These are phyloP conservation scores for Leptinotarsa texana DNA, from an alignment of 1,140 invertebrate species.

Conservation along the genomic window DNA sequence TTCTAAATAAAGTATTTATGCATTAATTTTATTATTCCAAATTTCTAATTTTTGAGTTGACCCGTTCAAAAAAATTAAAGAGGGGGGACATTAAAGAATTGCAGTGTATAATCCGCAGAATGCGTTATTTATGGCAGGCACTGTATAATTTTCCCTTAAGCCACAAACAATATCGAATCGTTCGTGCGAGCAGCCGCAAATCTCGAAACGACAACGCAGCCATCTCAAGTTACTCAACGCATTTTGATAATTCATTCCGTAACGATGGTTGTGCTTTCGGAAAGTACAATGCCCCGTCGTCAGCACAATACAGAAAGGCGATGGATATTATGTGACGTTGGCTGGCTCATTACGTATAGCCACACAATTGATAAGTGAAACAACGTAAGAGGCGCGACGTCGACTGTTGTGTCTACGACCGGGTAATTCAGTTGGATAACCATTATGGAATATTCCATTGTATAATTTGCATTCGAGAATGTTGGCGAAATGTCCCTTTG, in stretches of 20 bases:
- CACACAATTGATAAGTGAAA: neutral
- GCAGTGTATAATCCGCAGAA: too few species aligned
- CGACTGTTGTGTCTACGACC: neutral
- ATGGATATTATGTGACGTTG: neutral
- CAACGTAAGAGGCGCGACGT: neutral
- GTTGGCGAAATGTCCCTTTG: too few species aligned
- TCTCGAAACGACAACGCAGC: neutral
- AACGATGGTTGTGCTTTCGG: neutral
- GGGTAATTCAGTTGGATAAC: neutral
- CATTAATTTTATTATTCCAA: too few species aligned
- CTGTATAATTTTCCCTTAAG: too few species aligned
- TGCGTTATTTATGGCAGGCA: too few species aligned
- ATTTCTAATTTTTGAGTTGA: too few species aligned
- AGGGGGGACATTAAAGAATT: too few species aligned
- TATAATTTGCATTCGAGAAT: too few species aligned
- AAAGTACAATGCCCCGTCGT: neutral
- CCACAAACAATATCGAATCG: too few species aligned
- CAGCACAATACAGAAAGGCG: conserved; percentile 2
- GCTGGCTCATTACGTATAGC: neutral
- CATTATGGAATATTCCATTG: too few species aligned
- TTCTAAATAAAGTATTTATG: too few species aligned
- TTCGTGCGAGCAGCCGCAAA: neutral
- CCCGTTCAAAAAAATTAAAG: too few species aligned
- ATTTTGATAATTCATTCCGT: neutral
- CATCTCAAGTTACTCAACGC: neutral